phyloP scores from a whole-genome alignment of 2,113 vertebrate genomes.

The Austrofundulus limnaeus region DNA sequence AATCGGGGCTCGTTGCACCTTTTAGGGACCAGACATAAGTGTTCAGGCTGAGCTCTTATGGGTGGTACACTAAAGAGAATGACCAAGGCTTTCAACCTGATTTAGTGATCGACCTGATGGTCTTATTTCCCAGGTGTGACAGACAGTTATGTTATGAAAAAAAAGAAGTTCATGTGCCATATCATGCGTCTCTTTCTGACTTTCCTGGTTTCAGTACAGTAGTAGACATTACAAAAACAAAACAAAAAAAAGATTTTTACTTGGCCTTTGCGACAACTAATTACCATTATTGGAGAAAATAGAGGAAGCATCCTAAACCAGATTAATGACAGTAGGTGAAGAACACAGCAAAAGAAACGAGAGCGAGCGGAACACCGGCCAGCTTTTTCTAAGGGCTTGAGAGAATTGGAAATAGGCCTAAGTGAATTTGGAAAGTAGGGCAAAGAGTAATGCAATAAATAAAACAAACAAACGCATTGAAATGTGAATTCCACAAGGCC shows the following conservation, averaged over 20 bases:
- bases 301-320: constrained; percentile 32
- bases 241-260: constrained; percentile 27
- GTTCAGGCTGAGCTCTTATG: constrained; percentile 24
- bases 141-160: constrained; percentile 33
- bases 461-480: constrained; percentile 80
- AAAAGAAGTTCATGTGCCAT: constrained; percentile 28
- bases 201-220: constrained; percentile 8
- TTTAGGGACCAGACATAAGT: constrained; percentile 26
- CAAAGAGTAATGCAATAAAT: constrained; percentile 79
- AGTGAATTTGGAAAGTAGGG: constrained; percentile 81
- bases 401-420: constrained; percentile 71
- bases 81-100: constrained; percentile 23
- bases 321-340: constrained; percentile 48
- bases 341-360: constrained; percentile 21
- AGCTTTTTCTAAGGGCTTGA: constrained; percentile 57
- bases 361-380: constrained; percentile 11
- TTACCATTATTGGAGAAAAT: constrained; percentile 42
- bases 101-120: constrained; percentile 44
- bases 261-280: constrained; percentile 41
- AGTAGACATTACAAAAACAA: constrained; percentile 8
- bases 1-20: constrained; percentile 39
- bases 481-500: constrained; percentile 81
- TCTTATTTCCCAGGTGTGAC: constrained; percentile 54
- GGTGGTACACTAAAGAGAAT: constrained; percentile 22
- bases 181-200: constrained; percentile 34